A percentile compares a stretch with the other conserved stretches of the same genome.
Conservation (phyloP, 1,140 invertebrate genomes). For the Ephestia elutella region DNA sequence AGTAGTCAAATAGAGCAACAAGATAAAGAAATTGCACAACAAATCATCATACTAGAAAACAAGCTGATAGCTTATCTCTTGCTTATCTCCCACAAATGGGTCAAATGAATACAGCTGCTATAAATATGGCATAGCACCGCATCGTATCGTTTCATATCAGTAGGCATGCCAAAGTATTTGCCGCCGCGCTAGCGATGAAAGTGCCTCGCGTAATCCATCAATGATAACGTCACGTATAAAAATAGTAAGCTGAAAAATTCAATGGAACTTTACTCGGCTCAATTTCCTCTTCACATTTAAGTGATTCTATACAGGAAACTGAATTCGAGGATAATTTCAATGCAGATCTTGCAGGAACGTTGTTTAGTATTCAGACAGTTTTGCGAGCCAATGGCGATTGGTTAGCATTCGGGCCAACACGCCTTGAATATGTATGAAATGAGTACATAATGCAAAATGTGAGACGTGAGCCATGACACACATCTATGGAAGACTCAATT, state of each 20-base stretch:
- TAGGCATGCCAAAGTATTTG: background rate
- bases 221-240: slow-evolving; percentile 22
- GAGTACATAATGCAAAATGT: slow-evolving; percentile 28
- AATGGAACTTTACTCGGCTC: slow-evolving; percentile 23
- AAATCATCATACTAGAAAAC: slow-evolving; percentile 38
- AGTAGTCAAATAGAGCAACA: slow-evolving; percentile 12
- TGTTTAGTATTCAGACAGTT: slow-evolving; percentile 64
- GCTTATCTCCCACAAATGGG: slow-evolving; percentile 50
- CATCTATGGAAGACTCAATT: slow-evolving; percentile 29
- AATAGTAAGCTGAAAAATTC: slow-evolving; percentile 19
- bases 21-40: slow-evolving; percentile 54
- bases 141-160: background rate
- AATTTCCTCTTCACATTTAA: slow-evolving; percentile 40
- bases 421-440: slow-evolving; percentile 65
- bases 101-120: slow-evolving; percentile 31
- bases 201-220: slow-evolving; percentile 20
- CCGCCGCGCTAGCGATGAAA: slow-evolving; percentile 15
- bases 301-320: slow-evolving; percentile 53
- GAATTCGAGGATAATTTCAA: slow-evolving; percentile 60
- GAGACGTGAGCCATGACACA: slow-evolving; percentile 60
- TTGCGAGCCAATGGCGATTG: slow-evolving; percentile 57
- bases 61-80: slow-evolving; percentile 54
- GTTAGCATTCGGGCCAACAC: slow-evolving; percentile 33
- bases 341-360: slow-evolving; percentile 55
- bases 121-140: background rate